These are phyloP conservation scores for Lepidocolaptes lacrymiger DNA, from an alignment of 2,797 vertebrate species.

Conservation along the genomic window DNA sequence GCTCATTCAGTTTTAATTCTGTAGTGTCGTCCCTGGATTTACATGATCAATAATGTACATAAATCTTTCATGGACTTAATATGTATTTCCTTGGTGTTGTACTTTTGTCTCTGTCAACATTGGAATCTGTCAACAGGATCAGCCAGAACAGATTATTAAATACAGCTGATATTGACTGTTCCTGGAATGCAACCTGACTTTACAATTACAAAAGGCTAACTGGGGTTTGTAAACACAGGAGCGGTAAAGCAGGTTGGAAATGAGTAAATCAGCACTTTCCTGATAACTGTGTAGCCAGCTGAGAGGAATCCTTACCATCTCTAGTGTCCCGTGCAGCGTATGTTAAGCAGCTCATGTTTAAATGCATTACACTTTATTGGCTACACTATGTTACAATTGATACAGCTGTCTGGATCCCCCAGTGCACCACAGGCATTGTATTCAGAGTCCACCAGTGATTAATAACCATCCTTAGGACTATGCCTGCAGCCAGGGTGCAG, in stretches of 20 bases:
- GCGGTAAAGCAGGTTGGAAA: background rate
- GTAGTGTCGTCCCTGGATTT: background rate
- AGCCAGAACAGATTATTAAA: background rate
- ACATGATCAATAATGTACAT: background rate
- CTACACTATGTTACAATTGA: background rate
- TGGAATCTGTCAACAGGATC: background rate
- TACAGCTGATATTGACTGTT: background rate
- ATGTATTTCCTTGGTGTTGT: background rate
- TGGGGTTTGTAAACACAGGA: background rate
- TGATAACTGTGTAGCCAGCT: background rate
- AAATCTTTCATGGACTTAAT: background rate
- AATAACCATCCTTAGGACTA: background rate
- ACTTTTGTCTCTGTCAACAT: background rate
- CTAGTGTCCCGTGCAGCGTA: background rate
- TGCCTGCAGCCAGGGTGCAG: background rate
- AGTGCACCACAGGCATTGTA: background rate
- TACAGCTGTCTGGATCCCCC: background rate
- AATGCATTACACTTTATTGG: background rate
- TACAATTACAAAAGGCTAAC: background rate
- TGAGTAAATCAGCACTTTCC: background rate
- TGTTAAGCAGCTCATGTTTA: background rate
- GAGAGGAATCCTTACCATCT: background rate
- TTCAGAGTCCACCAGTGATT: background rate
- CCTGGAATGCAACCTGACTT: background rate
- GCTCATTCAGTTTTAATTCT: background rate